Evolutionary conservation across 1,140 invertebrate species (phyloP).

Genomic region (Phymastichus coffea): DNA sequence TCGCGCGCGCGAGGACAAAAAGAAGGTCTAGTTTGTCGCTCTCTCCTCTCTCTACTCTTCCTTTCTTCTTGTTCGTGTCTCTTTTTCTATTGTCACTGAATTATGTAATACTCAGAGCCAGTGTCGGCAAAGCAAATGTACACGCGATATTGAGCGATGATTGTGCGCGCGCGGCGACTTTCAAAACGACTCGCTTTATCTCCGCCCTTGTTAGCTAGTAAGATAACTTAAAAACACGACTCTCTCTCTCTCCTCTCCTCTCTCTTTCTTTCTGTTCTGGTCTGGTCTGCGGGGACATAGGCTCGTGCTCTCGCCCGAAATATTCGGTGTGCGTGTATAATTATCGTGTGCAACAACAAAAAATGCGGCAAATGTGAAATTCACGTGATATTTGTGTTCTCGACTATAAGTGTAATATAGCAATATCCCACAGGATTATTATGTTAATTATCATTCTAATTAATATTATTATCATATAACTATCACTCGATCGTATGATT

Average conservation of each 20-base stretch:
- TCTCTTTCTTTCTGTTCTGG: constrained; percentile 10
- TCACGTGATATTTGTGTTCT: constrained; percentile 40
- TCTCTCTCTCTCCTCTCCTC: not conserved
- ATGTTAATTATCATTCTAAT: constrained; percentile 7
- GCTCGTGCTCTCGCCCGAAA: constrained; percentile 18
- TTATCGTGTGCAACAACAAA: constrained; percentile 8
- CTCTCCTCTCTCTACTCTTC: too few relatives aligned
- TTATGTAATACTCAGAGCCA: constrained; percentile 5
- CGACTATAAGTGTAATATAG: constrained; percentile 52
- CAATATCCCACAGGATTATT: constrained; percentile 34
- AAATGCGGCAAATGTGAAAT: too few relatives aligned
- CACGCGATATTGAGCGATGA: not conserved
- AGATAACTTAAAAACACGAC: not conserved
- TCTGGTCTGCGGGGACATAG: constrained; percentile 3
- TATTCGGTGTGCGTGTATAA: constrained; percentile 13
- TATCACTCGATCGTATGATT: too few relatives aligned
- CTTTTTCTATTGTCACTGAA: not conserved
- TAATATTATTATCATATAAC: not conserved
- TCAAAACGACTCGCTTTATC: not conserved
- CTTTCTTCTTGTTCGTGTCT: too few relatives aligned
- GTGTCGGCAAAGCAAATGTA: not conserved
- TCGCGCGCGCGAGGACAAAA: not conserved
- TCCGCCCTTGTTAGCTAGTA: constrained; percentile 2
- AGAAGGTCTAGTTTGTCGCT: too few relatives aligned
- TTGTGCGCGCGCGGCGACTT: not conserved